Evolutionary conservation across 2,113 vertebrate species (phyloP).

Genomic region (Clinocottus analis): DNA sequence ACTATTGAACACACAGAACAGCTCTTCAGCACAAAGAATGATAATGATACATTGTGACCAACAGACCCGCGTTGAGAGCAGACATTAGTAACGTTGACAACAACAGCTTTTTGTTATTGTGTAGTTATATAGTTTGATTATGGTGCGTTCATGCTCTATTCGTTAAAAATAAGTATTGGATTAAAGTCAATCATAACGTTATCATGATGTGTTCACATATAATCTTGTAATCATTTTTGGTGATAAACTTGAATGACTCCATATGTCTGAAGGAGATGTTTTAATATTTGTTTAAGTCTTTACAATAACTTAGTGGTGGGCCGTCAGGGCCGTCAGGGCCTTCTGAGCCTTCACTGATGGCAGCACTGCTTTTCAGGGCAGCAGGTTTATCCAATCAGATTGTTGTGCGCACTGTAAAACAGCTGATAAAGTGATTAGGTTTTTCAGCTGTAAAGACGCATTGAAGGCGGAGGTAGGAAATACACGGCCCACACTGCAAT

Average conservation of each 20-base stretch:
- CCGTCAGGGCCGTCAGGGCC: too few species aligned
- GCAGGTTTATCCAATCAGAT: too few species aligned
- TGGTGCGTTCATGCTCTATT: not conserved
- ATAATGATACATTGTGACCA: not conserved
- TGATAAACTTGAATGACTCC: too few species aligned
- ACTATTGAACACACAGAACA: not conserved
- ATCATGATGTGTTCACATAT: not conserved
- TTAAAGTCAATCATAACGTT: not conserved
- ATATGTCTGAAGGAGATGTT: not conserved
- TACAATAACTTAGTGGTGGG: not conserved
- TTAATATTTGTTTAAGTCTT: not conserved
- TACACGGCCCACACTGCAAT: too few species aligned
- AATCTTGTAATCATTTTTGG: not conserved
- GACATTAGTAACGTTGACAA: not conserved
- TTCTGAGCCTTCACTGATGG: too few species aligned
- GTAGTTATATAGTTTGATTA: too few species aligned
- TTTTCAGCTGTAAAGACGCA: too few species aligned
- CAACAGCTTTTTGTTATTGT: not conserved
- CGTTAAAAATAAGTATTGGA: not conserved
- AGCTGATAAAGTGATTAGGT: too few species aligned
- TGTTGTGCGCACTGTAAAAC: too few species aligned
- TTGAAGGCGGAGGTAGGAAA: too few species aligned
- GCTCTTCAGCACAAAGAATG: not conserved
- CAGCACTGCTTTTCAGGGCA: too few species aligned
- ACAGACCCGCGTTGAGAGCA: not conserved